These are phyloP conservation scores for Raphicerus campestris DNA, from an alignment of 2,113 vertebrate species.

Conservation along the genomic window DNA sequence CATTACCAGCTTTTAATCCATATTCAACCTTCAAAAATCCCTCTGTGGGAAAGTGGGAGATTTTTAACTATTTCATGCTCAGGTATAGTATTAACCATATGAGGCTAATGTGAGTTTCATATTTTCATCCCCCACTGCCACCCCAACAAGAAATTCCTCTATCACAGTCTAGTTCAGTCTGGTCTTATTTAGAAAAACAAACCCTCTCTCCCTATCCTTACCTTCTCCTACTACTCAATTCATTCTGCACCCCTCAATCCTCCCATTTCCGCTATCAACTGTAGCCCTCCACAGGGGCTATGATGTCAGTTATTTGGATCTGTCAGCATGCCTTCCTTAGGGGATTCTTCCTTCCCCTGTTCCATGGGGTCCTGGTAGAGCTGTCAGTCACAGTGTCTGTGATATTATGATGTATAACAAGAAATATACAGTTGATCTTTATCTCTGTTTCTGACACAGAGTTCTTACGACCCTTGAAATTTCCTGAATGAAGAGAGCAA, in stretches of 20 bases:
- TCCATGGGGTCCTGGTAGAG: background rate
- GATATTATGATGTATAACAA: background rate
- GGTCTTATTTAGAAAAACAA: background rate
- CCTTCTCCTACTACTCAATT: background rate
- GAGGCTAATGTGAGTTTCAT: background rate
- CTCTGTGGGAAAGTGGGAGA: background rate
- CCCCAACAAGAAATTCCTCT: background rate
- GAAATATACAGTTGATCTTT: background rate
- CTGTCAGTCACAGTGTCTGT: background rate
- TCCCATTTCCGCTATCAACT: background rate
- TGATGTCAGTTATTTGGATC: background rate
- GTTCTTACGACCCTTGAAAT: background rate
- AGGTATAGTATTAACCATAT: background rate
- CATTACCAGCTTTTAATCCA: conserved; percentile 29
- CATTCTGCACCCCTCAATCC: background rate
- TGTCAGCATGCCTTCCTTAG: background rate
- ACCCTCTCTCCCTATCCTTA: background rate
- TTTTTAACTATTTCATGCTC: background rate
- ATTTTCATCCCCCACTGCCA: background rate
- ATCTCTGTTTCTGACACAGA: background rate
- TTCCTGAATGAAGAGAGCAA: background rate
- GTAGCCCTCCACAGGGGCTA: background rate
- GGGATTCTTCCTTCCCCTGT: background rate
- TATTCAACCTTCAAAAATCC: background rate
- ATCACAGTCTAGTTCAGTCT: background rate